A percentile compares a stretch with the other conserved stretches of the same genome.
Evolutionary conservation across 2,888 invertebrate species (phyloP).

Genomic region (Scaptomyza flava): DNA sequence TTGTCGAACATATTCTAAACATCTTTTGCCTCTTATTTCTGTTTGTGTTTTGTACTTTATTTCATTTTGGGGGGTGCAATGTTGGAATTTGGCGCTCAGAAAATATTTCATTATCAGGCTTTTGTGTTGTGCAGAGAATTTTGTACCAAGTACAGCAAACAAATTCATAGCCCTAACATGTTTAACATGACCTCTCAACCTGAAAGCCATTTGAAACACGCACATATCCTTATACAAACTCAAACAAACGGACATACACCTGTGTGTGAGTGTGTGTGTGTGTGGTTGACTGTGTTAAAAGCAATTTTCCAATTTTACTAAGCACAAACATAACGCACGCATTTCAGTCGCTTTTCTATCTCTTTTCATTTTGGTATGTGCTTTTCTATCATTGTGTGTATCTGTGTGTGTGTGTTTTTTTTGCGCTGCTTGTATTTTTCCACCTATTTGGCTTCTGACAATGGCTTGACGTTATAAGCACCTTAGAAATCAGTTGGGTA

Average conservation of each 20-base stretch:
- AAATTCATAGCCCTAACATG: conserved; percentile 28
- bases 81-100: conserved; percentile 32
- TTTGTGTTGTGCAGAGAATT: conserved; percentile 18
- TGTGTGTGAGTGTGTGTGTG: conserved; percentile 6
- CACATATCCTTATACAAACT: conserved; percentile 37
- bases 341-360: conserved; percentile 31
- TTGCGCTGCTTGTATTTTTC: conserved; percentile 44
- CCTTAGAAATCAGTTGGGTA: conserved; percentile 59
- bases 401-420: conserved; percentile 8
- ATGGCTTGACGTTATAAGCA: conserved; percentile 51
- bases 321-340: conserved; percentile 36
- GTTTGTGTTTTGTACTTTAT: conserved; percentile 12
- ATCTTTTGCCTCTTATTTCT: background rate
- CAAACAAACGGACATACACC: conserved; percentile 4
- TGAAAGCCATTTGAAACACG: conserved; percentile 55
- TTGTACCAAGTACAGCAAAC: conserved; percentile 10
- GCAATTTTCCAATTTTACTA: conserved; percentile 49
- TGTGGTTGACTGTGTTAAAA: conserved; percentile 9
- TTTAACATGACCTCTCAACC: conserved; percentile 39
- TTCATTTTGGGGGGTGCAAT: conserved; percentile 19
- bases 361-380: background rate
- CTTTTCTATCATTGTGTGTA: background rate
- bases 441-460: conserved; percentile 57
- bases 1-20: conserved; percentile 54
- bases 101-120: conserved; percentile 57